Conservation (phyloP, 1,140 invertebrate species). For the Drosophila gunungcola region DNA sequence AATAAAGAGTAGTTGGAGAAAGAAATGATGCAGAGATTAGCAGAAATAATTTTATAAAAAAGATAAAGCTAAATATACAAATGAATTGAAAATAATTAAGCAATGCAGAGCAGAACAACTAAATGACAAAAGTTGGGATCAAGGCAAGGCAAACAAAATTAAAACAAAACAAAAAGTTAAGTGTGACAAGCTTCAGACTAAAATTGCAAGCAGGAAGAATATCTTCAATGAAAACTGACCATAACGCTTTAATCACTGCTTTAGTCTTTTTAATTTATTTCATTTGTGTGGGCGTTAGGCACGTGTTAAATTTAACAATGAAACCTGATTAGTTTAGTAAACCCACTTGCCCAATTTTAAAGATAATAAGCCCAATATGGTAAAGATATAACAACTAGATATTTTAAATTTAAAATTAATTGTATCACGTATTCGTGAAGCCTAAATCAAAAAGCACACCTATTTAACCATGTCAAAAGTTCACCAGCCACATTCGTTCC, state of each 20-base stretch:
- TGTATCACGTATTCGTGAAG: too few species aligned
- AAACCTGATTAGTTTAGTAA: constrained; percentile 5
- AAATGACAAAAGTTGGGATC: constrained; percentile 16
- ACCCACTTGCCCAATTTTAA: not conserved
- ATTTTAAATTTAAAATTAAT: not conserved
- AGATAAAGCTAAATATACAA: constrained; percentile 36
- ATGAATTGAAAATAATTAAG: constrained; percentile 35
- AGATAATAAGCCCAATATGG: constrained; percentile 1
- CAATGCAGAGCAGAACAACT: constrained; percentile 10
- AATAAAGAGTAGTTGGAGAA: constrained; percentile 7
- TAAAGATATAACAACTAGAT: not conserved
- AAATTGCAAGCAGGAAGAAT: not conserved
- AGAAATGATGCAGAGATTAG: constrained; percentile 34
- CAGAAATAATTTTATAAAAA: constrained; percentile 37
- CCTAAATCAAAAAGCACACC: not conserved
- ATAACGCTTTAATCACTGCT: not conserved
- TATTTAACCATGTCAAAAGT: constrained; percentile 55
- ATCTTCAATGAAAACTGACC: not conserved
- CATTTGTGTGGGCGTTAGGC: not conserved
- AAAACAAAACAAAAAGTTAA: constrained; percentile 22
- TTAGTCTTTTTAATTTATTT: constrained; percentile 1
- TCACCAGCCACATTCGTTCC: constrained; percentile 25
- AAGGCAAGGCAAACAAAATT: constrained; percentile 27
- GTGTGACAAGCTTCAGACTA: constrained; percentile 18
- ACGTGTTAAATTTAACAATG: not conserved